Base-by-base conservation (phyloP, 2,888 invertebrate species). In the Gymnocheta viridis region DNA sequence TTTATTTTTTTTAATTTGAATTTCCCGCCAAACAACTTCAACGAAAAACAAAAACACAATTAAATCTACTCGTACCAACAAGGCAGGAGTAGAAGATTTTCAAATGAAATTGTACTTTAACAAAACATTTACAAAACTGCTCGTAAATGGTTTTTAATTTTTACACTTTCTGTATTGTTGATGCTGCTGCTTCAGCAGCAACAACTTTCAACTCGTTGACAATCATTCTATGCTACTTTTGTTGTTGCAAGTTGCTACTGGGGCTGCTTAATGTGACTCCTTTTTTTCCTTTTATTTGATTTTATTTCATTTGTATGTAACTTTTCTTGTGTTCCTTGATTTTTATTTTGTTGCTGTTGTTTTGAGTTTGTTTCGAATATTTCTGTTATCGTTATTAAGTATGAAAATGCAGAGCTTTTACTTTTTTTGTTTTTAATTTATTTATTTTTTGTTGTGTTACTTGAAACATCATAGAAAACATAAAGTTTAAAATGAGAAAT, bases 121-220 rank as follows among this genome's bases (percentile, higher is more conserved):
- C 58, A 79, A 79, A 79, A 79, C 72, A 79, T 64, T 79, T 72
- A 69, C 77, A 77, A 72, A 79, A 79, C 72, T 79, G 72, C 47
- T 72, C 22, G 72, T 81, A 77, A 81, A 77, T 81, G 70, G 72
- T 32, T 84, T 84, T 84, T 84, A 81, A 81, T 81, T 81, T 81
- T 67, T 76, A 60, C 80, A 76, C 76, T 77, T 70, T 80, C n/a
- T 3, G 10, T 29, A 44, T 72, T 70, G n/a, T 79, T 69, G 58
- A 32, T 72, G 54, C 47, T 56, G 12, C 32, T 5, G 14, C 22
- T 5, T 4, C 2, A 38, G 22, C 22, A 79, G 12, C n/a, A 70
- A 10, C 24, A 69, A 69, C 56, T 79, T 69, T 32, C 54, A 84
- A 78, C 84, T 73, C 84, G 84, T 81, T 84, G 84, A 84, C 84